Evolutionary conservation across 1,140 invertebrate species (phyloP).

Genomic region (Hypothenemus hampei): DNA sequence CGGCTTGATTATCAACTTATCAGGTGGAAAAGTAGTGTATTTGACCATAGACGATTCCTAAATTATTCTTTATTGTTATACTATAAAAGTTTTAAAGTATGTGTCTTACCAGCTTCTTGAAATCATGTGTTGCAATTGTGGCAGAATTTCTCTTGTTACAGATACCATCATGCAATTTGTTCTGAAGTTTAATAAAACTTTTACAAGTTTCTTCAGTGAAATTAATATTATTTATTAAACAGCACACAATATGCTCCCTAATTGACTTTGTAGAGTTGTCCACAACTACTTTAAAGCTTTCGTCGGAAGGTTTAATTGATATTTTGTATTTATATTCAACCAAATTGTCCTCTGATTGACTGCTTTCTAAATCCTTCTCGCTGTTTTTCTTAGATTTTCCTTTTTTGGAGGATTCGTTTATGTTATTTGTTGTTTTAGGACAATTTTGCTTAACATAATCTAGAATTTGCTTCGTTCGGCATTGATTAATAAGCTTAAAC

Average conservation of each 20-base stretch:
- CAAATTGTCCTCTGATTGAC: conserved; percentile 38
- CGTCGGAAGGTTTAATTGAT: conserved; percentile 35
- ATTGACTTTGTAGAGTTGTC: conserved; percentile 47
- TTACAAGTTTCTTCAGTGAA: conserved; percentile 65
- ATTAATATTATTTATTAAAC: conserved; percentile 61
- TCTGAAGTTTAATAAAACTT: conserved; percentile 76
- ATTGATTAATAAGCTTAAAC: conserved; percentile 66
- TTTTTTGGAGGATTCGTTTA: conserved; percentile 45
- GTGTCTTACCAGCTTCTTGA: conserved; percentile 56
- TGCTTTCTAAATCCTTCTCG: conserved; percentile 34
- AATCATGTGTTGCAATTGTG: conserved; percentile 79
- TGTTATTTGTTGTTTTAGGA: conserved; percentile 46
- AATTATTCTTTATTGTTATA: background rate
- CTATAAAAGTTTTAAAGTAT: conserved; percentile 5
- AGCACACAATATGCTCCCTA: conserved; percentile 67
- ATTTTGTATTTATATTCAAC: conserved; percentile 36
- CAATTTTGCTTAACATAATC: conserved; percentile 65
- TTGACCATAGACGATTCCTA: conserved; percentile 52
- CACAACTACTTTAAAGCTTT: conserved; percentile 34
- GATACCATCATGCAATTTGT: conserved; percentile 70
- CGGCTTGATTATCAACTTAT: conserved; percentile 59
- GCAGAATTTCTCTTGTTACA: conserved; percentile 72
- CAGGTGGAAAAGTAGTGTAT: conserved; percentile 61
- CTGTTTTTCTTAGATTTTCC: conserved; percentile 47
- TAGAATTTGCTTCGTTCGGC: conserved; percentile 61